These are phyloP conservation scores for Litoditis marina DNA, from an alignment of 2,888 invertebrate genomes.

Conservation along the genomic window DNA sequence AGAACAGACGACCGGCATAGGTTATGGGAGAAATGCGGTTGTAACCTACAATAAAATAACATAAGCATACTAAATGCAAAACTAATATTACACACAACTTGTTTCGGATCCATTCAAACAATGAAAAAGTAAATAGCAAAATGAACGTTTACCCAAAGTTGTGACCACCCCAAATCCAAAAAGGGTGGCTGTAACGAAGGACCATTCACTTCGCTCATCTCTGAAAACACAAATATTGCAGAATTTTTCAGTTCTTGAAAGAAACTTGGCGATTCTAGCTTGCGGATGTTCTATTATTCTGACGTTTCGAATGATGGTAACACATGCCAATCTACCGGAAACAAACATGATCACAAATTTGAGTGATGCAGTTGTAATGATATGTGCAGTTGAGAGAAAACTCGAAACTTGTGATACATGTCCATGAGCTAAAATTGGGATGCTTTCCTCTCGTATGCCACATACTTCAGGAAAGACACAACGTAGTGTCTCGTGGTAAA, in stretches of 20 bases:
- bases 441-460: too few relatives aligned
- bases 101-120: not conserved
- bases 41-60: slow-evolving; percentile 38
- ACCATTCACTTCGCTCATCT: slow-evolving; percentile 52
- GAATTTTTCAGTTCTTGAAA: too few relatives aligned
- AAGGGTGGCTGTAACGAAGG: slow-evolving; percentile 57
- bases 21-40: slow-evolving; percentile 61
- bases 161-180: slow-evolving; percentile 61
- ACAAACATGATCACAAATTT: too few relatives aligned
- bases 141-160: slow-evolving; percentile 51
- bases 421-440: too few relatives aligned
- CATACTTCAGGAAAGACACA: too few relatives aligned
- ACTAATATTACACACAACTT: too few relatives aligned
- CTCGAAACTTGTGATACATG: too few relatives aligned
- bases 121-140: not conserved
- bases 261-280: not conserved
- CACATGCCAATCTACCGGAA: too few relatives aligned
- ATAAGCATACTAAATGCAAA: not conserved
- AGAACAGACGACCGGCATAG: slow-evolving; percentile 54
- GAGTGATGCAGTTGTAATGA: too few relatives aligned
- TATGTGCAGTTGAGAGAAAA: too few relatives aligned
- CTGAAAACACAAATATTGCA: slow-evolving; percentile 19
- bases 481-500: too few relatives aligned
- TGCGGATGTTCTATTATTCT: not conserved
- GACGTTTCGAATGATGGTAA: not conserved